phyloP scores from a whole-genome alignment of 2,113 vertebrate species.

The Piprites chloris region DNA sequence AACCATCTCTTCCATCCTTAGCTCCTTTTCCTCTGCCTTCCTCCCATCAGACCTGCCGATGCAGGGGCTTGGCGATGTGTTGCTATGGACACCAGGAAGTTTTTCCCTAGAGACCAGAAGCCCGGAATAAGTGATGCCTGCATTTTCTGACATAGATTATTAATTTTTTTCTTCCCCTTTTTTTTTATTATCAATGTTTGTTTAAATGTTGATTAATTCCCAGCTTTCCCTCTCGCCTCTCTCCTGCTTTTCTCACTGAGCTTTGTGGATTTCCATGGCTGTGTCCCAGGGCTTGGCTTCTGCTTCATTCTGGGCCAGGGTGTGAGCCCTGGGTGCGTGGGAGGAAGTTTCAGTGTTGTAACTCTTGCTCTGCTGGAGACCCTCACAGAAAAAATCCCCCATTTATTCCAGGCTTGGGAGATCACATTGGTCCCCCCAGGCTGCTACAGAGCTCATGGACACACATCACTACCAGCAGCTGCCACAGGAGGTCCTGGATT shows the following conservation, averaged over 20 bases:
- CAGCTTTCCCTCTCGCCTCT: background rate
- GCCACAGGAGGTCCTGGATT: background rate
- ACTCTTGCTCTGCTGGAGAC: slow-evolving; percentile 24
- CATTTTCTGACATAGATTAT: background rate
- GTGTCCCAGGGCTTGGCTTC: slow-evolving; percentile 23
- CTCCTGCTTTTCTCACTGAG: background rate
- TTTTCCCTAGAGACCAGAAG: slow-evolving; percentile 57
- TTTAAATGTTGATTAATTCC: background rate
- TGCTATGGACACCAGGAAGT: slow-evolving; percentile 67
- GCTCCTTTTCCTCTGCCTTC: background rate
- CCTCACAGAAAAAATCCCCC: background rate
- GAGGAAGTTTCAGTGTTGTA: background rate
- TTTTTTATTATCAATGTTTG: background rate
- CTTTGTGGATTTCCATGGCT: background rate
- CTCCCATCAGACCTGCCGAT: background rate
- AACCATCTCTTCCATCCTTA: background rate
- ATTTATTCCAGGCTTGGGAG: background rate
- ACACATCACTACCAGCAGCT: background rate
- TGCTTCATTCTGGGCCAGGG: background rate
- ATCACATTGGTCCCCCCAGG: background rate
- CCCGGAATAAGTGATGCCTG: slow-evolving; percentile 4
- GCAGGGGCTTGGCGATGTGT: slow-evolving; percentile 19
- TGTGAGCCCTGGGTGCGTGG: background rate
- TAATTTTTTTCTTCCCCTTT: background rate
- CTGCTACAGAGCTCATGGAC: background rate